Percentiles rank a stretch among this genome's conserved stretches.
phyloP scores from a whole-genome alignment of 2,113 vertebrate genomes.

The Myotis davidii region DNA sequence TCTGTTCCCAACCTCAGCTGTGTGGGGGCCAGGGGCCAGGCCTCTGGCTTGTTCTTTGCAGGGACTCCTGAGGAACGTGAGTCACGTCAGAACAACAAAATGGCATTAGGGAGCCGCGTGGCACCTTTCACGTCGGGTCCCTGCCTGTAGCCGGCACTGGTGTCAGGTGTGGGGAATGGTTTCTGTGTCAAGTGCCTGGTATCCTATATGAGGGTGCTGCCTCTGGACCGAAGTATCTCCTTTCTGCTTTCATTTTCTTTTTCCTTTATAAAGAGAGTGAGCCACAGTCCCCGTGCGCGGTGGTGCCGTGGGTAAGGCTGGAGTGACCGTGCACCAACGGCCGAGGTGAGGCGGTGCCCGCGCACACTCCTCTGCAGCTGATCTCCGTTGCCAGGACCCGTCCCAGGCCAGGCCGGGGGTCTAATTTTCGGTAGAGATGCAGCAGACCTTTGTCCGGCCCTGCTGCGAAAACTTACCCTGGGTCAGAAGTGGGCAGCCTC shows the following conservation, averaged over 20 bases:
- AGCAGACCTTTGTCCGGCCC: rapidly evolving
- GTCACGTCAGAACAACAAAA: neutral
- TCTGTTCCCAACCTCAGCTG: neutral
- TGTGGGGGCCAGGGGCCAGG: neutral
- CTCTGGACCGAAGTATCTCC: neutral
- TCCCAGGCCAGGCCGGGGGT: neutral
- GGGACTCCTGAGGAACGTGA: neutral
- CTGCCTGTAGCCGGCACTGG: neutral
- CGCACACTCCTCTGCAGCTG: rapidly evolving
- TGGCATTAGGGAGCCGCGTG: neutral
- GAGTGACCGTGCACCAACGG: neutral
- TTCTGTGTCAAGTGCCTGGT: neutral
- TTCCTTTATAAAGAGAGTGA: neutral
- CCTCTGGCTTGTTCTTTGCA: neutral
- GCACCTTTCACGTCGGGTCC: neutral
- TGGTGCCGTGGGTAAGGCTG: rapidly evolving
- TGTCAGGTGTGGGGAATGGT: rapidly evolving
- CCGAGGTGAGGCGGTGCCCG: neutral
- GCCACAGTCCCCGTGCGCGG: rapidly evolving
- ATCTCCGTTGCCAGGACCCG: neutral
- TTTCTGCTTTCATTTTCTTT: slow-evolving; percentile 9
- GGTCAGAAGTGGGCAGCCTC: neutral
- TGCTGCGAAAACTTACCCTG: neutral
- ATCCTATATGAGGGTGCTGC: neutral
- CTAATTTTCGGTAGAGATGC: neutral